Percentiles rank a stretch among this genome's conserved stretches.
Evolutionary conservation across 2,888 invertebrate species (phyloP).

Genomic region (Drosophila putrida): DNA sequence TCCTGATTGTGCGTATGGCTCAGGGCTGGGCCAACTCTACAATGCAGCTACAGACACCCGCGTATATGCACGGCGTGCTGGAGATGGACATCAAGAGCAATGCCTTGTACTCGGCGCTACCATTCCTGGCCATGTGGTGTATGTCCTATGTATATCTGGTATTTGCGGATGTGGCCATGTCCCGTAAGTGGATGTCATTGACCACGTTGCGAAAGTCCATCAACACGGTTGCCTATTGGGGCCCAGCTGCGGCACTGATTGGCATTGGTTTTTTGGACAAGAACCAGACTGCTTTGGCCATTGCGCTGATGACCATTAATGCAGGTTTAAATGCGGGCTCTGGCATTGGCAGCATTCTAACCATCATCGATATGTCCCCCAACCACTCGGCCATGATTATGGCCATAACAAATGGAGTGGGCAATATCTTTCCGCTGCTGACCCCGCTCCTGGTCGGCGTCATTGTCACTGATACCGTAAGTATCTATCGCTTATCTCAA

Average conservation of each 20-base stretch:
- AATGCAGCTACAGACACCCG: slow-evolving; percentile 89
- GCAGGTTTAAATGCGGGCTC: slow-evolving; percentile 85
- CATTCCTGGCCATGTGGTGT: slow-evolving; percentile 86
- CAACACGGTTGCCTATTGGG: slow-evolving; percentile 83
- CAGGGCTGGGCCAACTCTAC: slow-evolving; percentile 91
- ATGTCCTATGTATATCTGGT: slow-evolving; percentile 85
- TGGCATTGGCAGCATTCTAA: slow-evolving; percentile 85
- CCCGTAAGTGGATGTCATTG: slow-evolving; percentile 83
- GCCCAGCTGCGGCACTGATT: slow-evolving; percentile 87
- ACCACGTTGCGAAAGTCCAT: slow-evolving; percentile 72
- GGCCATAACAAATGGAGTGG: slow-evolving; percentile 88
- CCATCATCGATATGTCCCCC: slow-evolving; percentile 89
- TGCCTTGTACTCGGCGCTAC: slow-evolving; percentile 86
- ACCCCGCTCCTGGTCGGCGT: slow-evolving; percentile 88
- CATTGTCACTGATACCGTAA: slow-evolving; percentile 85
- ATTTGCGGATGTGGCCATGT: slow-evolving; percentile 85
- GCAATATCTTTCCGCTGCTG: slow-evolving; percentile 87
- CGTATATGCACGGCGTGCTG: slow-evolving; percentile 88
- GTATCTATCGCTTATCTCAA: slow-evolving; percentile 4
- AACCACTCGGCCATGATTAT: slow-evolving; percentile 89
- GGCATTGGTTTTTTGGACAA: slow-evolving; percentile 86
- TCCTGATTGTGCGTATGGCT: slow-evolving; percentile 87
- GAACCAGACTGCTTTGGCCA: slow-evolving; percentile 84
- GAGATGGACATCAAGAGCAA: slow-evolving; percentile 87
- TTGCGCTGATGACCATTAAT: slow-evolving; percentile 86